phyloP scores from a whole-genome alignment of 2,113 vertebrate genomes.

The Penelope pileata region DNA sequence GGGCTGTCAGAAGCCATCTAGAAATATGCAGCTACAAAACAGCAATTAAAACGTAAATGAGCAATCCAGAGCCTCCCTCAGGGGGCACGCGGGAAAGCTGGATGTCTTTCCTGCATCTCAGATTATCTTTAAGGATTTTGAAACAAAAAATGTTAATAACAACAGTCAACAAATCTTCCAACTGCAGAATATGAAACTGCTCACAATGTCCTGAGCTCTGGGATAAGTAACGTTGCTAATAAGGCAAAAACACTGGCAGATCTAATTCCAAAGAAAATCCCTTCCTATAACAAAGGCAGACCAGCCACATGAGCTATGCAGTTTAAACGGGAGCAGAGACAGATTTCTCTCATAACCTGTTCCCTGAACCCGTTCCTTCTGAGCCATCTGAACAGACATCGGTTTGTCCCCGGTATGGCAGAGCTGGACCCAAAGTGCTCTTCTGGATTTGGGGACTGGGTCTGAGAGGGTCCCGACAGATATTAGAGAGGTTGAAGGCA shows the following conservation, averaged over 20 bases:
- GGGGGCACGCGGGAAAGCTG: background rate
- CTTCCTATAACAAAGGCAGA: background rate
- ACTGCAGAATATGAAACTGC: background rate
- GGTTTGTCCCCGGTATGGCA: background rate
- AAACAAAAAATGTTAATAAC: conserved; percentile 21
- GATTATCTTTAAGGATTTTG: background rate
- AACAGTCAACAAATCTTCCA: background rate
- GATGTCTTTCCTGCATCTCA: background rate
- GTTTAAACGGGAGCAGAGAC: background rate
- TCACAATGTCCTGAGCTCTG: background rate
- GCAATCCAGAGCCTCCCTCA: background rate
- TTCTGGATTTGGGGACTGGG: background rate
- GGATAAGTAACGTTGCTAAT: background rate
- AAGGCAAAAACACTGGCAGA: background rate
- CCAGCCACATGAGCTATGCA: background rate
- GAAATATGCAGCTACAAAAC: background rate
- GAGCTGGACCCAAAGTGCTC: background rate
- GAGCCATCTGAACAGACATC: background rate
- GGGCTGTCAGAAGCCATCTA: background rate
- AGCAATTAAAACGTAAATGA: conserved; percentile 23
- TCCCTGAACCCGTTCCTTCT: background rate
- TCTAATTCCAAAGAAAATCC: background rate
- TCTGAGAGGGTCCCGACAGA: background rate
- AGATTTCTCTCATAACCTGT: background rate
- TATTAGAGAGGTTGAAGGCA: background rate